A percentile compares a stretch with the other conserved stretches of the same genome.
Evolutionary conservation across 1,140 invertebrate species (phyloP).

Genomic region (Micrasema longulum): DNA sequence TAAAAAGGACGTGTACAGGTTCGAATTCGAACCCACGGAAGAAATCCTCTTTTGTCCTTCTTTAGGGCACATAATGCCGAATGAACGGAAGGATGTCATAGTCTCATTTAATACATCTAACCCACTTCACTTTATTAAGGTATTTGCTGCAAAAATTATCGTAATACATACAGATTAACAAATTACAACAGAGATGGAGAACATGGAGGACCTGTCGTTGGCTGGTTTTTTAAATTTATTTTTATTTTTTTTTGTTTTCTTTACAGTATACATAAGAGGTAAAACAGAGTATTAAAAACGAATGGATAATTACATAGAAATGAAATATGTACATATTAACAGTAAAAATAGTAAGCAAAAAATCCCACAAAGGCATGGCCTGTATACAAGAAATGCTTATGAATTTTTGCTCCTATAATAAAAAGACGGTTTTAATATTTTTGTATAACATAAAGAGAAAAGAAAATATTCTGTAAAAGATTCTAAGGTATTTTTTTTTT

Average conservation of each 20-base stretch:
- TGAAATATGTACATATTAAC: too few species aligned
- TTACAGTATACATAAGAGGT: too few species aligned
- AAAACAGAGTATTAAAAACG: too few species aligned
- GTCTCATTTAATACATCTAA: neutral
- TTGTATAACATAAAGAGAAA: too few species aligned
- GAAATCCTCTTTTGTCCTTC: slow-evolving; percentile 13
- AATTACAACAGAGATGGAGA: neutral
- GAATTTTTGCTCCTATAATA: too few species aligned
- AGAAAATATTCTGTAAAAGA: too few species aligned
- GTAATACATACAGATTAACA: neutral
- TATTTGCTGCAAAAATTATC: neutral
- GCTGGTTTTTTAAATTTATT: neutral
- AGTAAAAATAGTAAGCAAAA: too few species aligned
- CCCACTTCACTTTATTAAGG: neutral
- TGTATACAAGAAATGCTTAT: too few species aligned
- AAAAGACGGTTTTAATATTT: too few species aligned
- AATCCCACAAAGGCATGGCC: too few species aligned
- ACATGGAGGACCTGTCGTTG: neutral
- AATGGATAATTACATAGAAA: neutral
- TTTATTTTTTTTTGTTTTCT: neutral
- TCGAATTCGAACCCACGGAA: slow-evolving; percentile 20
- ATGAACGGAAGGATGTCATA: slow-evolving; percentile 27
- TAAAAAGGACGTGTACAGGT: slow-evolving; percentile 9
- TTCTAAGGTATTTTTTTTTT: too few species aligned
- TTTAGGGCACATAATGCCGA: slow-evolving; percentile 25